Evolutionary conservation across 1,140 invertebrate species (phyloP), one percentile per base, ranked within the genome.

Genomic region (Marisa cornuarietis): DNA sequence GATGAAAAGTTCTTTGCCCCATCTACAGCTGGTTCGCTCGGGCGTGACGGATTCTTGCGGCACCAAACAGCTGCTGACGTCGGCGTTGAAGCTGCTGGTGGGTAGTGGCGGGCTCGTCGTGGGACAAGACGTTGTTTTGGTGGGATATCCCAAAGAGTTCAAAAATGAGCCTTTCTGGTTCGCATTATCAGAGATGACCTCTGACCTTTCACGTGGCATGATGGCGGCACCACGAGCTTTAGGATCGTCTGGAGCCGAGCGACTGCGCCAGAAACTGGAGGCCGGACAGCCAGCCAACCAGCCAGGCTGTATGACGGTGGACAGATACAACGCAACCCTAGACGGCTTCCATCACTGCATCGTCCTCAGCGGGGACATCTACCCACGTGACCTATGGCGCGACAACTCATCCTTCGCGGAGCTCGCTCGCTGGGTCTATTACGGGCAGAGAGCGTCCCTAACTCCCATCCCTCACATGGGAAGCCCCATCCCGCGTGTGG

Each of bases 341-440:
- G 4, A 31, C 10, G 49, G n/a, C 5, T 26, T 22, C 22, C 20
- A 52, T 14, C 54, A 75, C 13, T 75, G 73, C 13, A 71, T 49
- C 1, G 11, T 63, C 63, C 8, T 63, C 7, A 20, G 8, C 16
- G 11, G 24, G 26, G 20, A 62, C 16, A 42, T 81, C 49, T 58
- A 26, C 26, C 79, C 79, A 0, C 76, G 76, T 42, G 75, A 81
- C 62, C 54, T 81, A 22, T 71, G 75, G 79, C 22, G 52, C 10
- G 22, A 49, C 42, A 65, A 52, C 26, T 42, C 76, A 3, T 69
- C 68, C 13, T 81, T 81, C 26, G 74, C 10, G 2, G 65, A 76
- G 69, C 26, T 81, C 16, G 22, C 79, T 9, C 65, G 79, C 14
- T 71, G 62, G 72, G 20, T 81, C 16, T 76, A 54, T 58, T 81